These are phyloP conservation scores for Neodiprion fabricii DNA, from an alignment of 1,140 invertebrate genomes.

Conservation along the genomic window DNA sequence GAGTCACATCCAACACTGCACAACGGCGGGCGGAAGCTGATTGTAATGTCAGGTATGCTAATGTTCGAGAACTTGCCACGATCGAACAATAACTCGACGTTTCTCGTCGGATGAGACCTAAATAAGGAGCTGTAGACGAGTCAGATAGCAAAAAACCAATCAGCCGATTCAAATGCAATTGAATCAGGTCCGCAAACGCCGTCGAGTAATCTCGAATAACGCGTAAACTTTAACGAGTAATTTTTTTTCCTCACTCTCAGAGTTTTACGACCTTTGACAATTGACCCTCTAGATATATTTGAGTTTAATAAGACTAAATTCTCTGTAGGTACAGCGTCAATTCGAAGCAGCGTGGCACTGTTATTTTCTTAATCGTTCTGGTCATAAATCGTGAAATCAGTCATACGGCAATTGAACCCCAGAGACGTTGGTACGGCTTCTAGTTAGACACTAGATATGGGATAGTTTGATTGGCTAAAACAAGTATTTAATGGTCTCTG, in stretches of 20 bases:
- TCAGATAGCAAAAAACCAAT: no score
- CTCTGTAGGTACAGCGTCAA: background rate
- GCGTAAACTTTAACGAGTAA: no score
- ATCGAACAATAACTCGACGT: background rate
- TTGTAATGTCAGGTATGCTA: no score
- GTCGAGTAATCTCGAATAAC: no score
- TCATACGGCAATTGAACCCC: background rate
- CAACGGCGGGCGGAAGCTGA: no score
- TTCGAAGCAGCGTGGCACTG: background rate
- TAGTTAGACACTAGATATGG: no score
- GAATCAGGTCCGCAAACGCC: no score
- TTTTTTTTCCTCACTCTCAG: no score
- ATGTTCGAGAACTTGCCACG: background rate
- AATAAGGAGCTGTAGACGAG: no score
- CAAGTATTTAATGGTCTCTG: background rate
- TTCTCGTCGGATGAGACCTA: no score
- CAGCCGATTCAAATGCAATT: no score
- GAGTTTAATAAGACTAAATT: background rate
- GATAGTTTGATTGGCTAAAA: background rate
- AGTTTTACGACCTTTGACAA: background rate
- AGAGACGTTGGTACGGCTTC: background rate
- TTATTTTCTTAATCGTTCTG: background rate
- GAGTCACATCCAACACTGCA: no score
- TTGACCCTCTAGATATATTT: constrained; percentile 6
- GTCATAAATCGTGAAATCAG: background rate